Evolutionary conservation across 2,113 vertebrate species (phyloP).

Genomic region (Bufo bufo): DNA sequence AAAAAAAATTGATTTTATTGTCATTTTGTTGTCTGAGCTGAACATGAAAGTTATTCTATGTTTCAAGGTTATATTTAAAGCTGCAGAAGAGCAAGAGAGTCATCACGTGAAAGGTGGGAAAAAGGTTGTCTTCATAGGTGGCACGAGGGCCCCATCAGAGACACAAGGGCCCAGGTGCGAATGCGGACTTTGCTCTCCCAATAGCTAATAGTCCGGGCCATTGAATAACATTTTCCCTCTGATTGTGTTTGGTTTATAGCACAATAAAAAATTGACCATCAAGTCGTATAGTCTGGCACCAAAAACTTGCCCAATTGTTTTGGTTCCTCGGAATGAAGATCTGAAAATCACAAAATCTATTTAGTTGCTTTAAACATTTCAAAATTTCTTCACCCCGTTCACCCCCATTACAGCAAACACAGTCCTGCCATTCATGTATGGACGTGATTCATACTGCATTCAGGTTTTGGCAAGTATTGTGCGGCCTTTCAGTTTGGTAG

Average conservation of each 20-base stretch:
- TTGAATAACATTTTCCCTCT: background rate
- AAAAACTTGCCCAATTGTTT: background rate
- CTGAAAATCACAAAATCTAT: background rate
- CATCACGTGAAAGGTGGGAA: background rate
- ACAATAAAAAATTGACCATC: background rate
- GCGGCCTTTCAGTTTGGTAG: background rate
- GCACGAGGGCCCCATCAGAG: too few species aligned
- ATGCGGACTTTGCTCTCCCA: background rate
- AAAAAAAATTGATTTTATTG: background rate
- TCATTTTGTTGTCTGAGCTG: background rate
- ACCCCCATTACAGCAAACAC: background rate
- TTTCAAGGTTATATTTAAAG: background rate
- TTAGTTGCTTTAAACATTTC: background rate
- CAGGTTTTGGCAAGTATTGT: background rate
- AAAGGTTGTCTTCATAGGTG: background rate
- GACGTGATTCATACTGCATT: background rate
- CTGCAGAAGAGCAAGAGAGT: background rate
- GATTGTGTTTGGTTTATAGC: too few species aligned
- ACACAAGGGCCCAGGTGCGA: too few species aligned
- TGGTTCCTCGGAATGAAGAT: background rate
- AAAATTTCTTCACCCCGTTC: background rate
- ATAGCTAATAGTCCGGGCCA: background rate
- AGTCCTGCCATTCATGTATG: background rate
- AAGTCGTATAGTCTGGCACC: background rate
- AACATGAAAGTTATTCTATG: background rate